Percentiles rank a stretch among this genome's conserved stretches.
Evolutionary conservation across 2,113 vertebrate genomes (phyloP).

Genomic region (Ictidomys tridecemlineatus): DNA sequence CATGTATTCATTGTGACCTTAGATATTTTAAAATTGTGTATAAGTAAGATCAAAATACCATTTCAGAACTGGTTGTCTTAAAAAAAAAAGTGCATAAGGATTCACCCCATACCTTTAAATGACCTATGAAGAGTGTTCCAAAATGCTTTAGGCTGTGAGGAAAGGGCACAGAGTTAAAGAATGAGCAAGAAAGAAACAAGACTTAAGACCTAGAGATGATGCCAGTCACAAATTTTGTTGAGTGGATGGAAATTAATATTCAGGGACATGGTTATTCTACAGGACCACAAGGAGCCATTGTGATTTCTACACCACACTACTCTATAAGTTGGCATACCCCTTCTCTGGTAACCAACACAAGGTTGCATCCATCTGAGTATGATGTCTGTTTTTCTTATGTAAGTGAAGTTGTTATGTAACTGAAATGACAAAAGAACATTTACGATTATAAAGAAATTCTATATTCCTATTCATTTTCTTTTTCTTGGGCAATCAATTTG

Average conservation of each 20-base stretch:
- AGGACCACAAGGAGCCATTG: not conserved
- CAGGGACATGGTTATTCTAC: not conserved
- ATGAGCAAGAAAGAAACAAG: not conserved
- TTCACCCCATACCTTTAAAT: not conserved
- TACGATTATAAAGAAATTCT: not conserved
- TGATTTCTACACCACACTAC: not conserved
- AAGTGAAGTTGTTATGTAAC: not conserved
- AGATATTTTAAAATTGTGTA: constrained; percentile 23
- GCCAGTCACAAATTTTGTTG: not conserved
- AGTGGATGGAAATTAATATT: accelerated
- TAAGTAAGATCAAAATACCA: constrained; percentile 12
- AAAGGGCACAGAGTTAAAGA: not conserved
- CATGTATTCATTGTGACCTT: not conserved
- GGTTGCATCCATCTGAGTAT: not conserved
- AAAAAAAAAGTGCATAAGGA: not conserved
- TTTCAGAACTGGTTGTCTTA: not conserved
- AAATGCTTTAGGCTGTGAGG: constrained; percentile 8
- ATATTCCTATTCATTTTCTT: constrained; percentile 13
- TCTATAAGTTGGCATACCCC: not conserved
- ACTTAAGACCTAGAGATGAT: not conserved
- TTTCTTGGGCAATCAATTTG: constrained; percentile 28
- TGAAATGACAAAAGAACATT: constrained; percentile 17
- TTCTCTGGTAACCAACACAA: not conserved
- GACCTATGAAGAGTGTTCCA: not conserved
- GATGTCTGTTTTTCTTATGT: not conserved